Evolutionary conservation across 2,797 vertebrate species (phyloP).

Genomic region (Staurois parvus): DNA sequence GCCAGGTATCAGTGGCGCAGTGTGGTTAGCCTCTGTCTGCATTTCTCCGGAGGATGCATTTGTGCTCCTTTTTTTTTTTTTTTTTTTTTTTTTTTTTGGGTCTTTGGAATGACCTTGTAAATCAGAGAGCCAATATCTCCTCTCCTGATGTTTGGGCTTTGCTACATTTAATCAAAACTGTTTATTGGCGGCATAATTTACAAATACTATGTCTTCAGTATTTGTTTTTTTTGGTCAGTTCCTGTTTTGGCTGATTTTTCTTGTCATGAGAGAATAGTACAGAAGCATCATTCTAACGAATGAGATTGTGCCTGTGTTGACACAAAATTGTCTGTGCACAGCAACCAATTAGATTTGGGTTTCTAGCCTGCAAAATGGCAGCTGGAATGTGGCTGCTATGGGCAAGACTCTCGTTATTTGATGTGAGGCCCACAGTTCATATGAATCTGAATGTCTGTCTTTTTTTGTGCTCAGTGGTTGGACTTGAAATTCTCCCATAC

Average conservation of each 20-base stretch:
- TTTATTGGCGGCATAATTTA: not conserved
- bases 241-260: not conserved
- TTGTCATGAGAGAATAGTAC: not conserved
- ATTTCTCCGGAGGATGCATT: slow-evolving; percentile 29
- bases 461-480: too few relatives aligned
- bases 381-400: too few relatives aligned
- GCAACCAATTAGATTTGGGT: too few relatives aligned
- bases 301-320: too few relatives aligned
- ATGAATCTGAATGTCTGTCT: too few relatives aligned
- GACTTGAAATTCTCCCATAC: too few relatives aligned
- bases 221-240: not conserved
- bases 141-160: not conserved
- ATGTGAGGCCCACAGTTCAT: too few relatives aligned
- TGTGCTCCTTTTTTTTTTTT: not conserved
- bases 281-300: not conserved
- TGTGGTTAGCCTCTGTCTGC: slow-evolving; percentile 58
- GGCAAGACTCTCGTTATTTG: too few relatives aligned
- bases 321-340: too few relatives aligned
- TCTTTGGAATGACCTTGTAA: slow-evolving; percentile 40
- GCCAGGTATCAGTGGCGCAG: slow-evolving; percentile 51
- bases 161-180: not conserved
- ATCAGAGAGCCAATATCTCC: slow-evolving; percentile 39
- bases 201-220: not conserved
- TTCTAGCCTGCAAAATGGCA: too few relatives aligned
- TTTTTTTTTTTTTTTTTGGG: not conserved